phyloP scores from a whole-genome alignment of 2,797 vertebrate species.

The Acanthurus tractus region DNA sequence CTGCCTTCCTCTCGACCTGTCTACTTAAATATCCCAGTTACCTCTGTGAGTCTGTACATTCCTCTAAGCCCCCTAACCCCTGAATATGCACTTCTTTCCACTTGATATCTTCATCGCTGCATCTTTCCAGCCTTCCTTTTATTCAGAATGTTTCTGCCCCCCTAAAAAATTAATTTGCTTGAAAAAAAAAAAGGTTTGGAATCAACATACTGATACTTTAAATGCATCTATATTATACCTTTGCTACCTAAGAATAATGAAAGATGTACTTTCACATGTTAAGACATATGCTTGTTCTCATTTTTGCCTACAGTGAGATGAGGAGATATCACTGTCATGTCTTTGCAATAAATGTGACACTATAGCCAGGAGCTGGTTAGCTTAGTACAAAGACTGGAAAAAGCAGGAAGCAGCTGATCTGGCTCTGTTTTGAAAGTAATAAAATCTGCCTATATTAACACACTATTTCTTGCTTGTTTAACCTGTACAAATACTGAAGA shows the following conservation, averaged over 20 bases:
- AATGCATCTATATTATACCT: background rate
- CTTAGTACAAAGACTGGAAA: background rate
- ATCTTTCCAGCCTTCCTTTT: background rate
- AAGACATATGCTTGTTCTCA: background rate
- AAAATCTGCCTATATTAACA: background rate
- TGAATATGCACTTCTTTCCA: conserved; percentile 10
- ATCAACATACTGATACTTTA: too few species aligned
- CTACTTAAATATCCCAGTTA: conserved; percentile 57
- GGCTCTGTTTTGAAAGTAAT: background rate
- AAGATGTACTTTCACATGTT: background rate
- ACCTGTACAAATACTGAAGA: background rate
- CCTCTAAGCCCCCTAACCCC: conserved; percentile 16
- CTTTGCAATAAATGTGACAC: background rate
- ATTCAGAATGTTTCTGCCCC: conserved; percentile 8
- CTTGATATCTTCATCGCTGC: conserved; percentile 29
- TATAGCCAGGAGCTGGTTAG: background rate
- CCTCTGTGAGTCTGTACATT: conserved; percentile 42
- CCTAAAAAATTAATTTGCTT: too few species aligned
- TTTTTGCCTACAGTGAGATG: background rate
- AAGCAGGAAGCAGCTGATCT: background rate
- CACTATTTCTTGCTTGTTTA: conserved; percentile 9
- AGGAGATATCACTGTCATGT: background rate
- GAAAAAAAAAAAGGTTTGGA: too few species aligned
- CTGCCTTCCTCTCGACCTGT: conserved; percentile 51
- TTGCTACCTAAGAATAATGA: background rate